Conservation (phyloP, 2,113 vertebrate species). For the Erinaceus europaeus region DNA sequence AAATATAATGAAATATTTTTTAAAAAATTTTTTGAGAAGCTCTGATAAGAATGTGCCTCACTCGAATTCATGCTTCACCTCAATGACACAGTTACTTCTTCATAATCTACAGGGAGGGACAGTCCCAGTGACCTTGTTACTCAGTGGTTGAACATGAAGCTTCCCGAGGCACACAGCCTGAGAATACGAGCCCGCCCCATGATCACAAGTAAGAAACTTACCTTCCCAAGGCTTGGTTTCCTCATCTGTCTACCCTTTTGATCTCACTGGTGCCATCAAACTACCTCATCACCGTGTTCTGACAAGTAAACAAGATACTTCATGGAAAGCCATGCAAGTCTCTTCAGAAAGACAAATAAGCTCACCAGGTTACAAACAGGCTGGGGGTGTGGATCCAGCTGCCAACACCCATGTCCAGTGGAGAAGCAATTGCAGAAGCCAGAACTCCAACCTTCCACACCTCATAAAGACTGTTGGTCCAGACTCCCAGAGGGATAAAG, state of each 20-base stretch:
- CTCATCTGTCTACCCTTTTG: not conserved
- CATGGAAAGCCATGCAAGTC: rapidly evolving
- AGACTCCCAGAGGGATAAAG: no score
- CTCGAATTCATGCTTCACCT: rapidly evolving
- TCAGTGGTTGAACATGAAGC: not conserved
- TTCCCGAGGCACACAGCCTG: not conserved
- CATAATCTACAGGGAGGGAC: rapidly evolving
- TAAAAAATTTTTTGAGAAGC: no score
- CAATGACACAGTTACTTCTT: not conserved
- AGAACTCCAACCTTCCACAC: no score
- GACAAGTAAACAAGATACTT: rapidly evolving
- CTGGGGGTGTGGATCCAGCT: no score
- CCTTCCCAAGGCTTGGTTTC: not conserved
- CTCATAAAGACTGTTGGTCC: no score
- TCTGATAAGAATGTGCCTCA: no score
- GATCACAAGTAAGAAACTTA: not conserved
- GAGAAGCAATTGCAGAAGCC: no score
- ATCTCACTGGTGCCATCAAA: not conserved
- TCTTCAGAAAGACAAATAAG: no score
- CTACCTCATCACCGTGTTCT: rapidly evolving
- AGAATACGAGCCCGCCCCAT: not conserved
- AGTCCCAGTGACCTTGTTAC: not conserved
- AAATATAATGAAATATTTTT: no score
- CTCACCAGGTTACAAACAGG: no score
- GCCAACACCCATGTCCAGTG: no score